Base-by-base conservation (phyloP, 1,140 invertebrate genomes). In the Drosophila bipectinata region DNA sequence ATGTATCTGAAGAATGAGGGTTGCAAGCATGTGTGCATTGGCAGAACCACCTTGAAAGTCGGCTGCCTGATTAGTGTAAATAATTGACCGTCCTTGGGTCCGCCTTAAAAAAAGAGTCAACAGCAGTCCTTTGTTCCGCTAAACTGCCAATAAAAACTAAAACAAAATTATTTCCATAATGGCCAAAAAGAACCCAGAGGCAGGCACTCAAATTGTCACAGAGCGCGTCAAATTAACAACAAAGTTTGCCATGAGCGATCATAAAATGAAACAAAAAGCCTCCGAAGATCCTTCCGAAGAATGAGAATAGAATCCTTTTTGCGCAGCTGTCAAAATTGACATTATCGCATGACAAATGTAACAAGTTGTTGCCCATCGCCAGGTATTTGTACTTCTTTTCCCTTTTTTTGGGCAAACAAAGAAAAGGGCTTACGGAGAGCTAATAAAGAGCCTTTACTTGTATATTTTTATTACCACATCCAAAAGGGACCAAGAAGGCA, bases 261-360 rank as follows among this genome's bases (percentile, higher is more conserved):
- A 58, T 76, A 55, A 73, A 78, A 62, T 30, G 15, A 39, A 64
- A 51, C 57, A 37, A 56, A 51, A 39, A 75, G 14, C 14, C 14
- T 37, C 5, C 2, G 1, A 8, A 67, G 41, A 61, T 63, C 60
- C 60, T 57, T 57, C 45, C 30, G 61, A 0, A 28, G 41, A 53
- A 60, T 32, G 45, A 37, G 47, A 68, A 73, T 67, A 44, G 53
- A 68, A 73, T 67, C 79, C 85, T 74, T 74, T 37, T 74, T 90
- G 81, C 87, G 81, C 81, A 87, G 83, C 83, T 90, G 87, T 90
- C 87, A 87, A 83, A 80, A 72, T 75, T 81, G 85, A 90, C 87
- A 90, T 90, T 90, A 90, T 74, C 87, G 76, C 82, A 90, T 90
- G 87, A 90, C 72, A 90, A 90, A 90, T 90, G 87, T 90, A 90